Evolutionary conservation across 2,113 vertebrate species (phyloP), one percentile per base, ranked within the genome.

Genomic region (Etia nguti): DNA sequence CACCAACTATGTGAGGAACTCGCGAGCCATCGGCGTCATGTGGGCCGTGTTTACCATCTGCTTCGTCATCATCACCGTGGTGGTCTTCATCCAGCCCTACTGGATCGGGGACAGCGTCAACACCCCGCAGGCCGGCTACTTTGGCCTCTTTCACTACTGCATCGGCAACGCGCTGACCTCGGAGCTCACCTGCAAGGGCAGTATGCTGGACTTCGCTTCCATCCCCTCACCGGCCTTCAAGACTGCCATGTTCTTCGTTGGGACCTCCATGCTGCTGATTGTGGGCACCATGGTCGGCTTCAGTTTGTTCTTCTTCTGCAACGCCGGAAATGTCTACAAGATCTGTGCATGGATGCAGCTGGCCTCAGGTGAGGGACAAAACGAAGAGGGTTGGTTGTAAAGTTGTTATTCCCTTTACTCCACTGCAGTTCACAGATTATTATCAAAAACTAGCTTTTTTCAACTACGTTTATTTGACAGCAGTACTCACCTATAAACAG

Each of bases 311-410:
- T 98, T 98, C 92, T 97, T 99, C 95, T 98, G 97, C 94, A 98
- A 97, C 84, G 95, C 98, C 0, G 98, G 97, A 79, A 98, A 97
- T 0, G 98, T 98, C 8, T 99, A 98, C 90, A 99, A 97, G 94
- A 97, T 99, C 55, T 99, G 98, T 0, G 98, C 97, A 0, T 99
- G 98, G 98, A 98, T 99, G 97, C 98, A 99, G 95, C 97, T 98
- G 91, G 97, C 98, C 0, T 96, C 98, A 10, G 98, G 98, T 99
- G 54, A 87, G 86, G 10, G 31, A 20, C 50, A 15, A 62, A 62
- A 16, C 54, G 36, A 38, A 62, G 41, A 46, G 68, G 4, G 68
- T 46, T 73, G 38, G 38, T 16, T 73, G 41, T 26, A 73, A 46
- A 1, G 68, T 18, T 46, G 5, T 8, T 48, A 24, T 15, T 60